These are phyloP conservation scores for Lota lota DNA, from an alignment of 2,113 vertebrate species.

Conservation along the genomic window DNA sequence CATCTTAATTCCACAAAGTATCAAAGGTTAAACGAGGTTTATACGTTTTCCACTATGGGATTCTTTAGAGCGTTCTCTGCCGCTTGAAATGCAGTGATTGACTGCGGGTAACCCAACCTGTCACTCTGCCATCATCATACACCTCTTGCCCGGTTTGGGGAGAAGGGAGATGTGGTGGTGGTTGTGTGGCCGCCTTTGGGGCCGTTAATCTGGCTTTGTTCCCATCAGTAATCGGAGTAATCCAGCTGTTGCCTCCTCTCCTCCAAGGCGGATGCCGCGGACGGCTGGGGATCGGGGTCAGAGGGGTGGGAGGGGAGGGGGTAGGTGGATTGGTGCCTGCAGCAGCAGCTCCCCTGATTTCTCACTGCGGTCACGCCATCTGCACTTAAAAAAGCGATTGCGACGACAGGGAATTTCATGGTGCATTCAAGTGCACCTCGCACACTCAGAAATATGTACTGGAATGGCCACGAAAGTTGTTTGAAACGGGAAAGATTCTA, in stretches of 20 bases:
- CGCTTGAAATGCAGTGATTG: background rate
- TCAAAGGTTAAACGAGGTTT: too few relatives aligned
- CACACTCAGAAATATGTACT: too few relatives aligned
- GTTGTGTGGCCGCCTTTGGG: background rate
- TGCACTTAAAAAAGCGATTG: too few relatives aligned
- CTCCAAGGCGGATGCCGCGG: conserved; percentile 52
- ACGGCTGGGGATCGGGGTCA: conserved; percentile 53
- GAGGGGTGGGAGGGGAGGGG: conserved; percentile 11
- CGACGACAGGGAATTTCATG: too few relatives aligned
- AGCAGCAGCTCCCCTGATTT: too few relatives aligned
- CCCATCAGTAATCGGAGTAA: conserved; percentile 18
- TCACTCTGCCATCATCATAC: background rate
- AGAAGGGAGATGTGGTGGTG: background rate
- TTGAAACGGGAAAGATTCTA: too few relatives aligned
- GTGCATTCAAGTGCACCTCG: too few relatives aligned
- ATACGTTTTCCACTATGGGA: too few relatives aligned
- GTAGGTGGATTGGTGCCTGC: background rate
- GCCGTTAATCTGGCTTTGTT: background rate
- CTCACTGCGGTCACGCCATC: too few relatives aligned
- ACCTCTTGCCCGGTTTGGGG: background rate
- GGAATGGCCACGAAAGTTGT: too few relatives aligned
- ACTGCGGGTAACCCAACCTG: background rate
- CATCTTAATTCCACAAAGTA: too few relatives aligned
- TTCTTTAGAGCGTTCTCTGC: too few relatives aligned
- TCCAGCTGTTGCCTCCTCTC: conserved; percentile 60